These are phyloP conservation scores for Burhinus bistriatus DNA, from an alignment of 2,113 vertebrate genomes.

Conservation along the genomic window DNA sequence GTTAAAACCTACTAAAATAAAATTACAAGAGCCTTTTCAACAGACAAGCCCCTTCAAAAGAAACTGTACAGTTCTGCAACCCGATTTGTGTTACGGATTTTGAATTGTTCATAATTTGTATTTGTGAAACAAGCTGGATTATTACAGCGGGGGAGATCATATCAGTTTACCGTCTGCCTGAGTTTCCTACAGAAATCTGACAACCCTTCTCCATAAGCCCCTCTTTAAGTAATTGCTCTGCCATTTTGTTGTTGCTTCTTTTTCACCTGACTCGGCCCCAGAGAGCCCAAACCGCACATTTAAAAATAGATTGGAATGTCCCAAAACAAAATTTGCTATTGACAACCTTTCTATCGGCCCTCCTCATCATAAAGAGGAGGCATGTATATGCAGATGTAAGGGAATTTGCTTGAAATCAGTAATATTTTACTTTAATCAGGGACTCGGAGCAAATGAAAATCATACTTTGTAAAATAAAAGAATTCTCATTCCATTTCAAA, in stretches of 20 bases:
- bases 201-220: neutral
- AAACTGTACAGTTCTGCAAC: neutral
- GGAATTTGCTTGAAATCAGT: neutral
- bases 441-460: conserved; percentile 17
- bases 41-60: neutral
- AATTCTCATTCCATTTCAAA: conserved; percentile 20
- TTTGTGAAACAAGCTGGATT: conserved; percentile 39
- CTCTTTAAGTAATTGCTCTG: conserved; percentile 26
- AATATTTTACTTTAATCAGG: conserved; percentile 1
- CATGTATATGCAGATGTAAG: neutral
- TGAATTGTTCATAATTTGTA: conserved; percentile 6
- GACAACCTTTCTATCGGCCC: neutral
- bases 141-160: conserved; percentile 8
- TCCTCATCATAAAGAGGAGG: neutral
- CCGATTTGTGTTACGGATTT: neutral
- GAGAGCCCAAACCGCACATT: neutral
- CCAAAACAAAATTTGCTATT: neutral
- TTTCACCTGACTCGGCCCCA: conserved; percentile 40
- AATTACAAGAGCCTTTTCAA: neutral
- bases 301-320: neutral
- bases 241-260: conserved; percentile 32
- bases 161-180: neutral
- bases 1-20: conserved; percentile 25
- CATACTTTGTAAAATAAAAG: conserved; percentile 26
- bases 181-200: conserved; percentile 5